phyloP scores from a whole-genome alignment of 2,797 vertebrate genomes.

The Mormyrus proboscirostris region DNA sequence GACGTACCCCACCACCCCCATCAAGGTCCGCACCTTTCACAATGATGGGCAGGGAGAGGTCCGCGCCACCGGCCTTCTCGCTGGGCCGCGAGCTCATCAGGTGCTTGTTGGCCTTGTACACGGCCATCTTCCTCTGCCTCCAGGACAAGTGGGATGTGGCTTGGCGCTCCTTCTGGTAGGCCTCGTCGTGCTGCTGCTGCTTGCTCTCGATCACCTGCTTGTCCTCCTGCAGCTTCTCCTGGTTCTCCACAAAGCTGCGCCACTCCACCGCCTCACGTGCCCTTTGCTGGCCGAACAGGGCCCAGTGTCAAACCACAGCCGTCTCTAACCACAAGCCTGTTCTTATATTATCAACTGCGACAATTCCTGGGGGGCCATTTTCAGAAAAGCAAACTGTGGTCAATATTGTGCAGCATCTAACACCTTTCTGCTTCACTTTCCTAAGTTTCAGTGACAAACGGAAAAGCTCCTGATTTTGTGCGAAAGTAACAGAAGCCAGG shows the following conservation, averaged over 20 bases:
- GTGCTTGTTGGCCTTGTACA: constrained; percentile 62
- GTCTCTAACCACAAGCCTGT: too few species aligned
- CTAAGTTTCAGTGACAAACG: background rate
- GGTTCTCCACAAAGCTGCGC: constrained; percentile 65
- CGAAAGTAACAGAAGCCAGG: background rate
- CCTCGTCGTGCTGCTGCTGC: constrained; percentile 67
- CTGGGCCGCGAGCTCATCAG: constrained; percentile 47
- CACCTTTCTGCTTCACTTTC: background rate
- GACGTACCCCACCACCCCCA: background rate
- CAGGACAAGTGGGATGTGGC: constrained; percentile 66
- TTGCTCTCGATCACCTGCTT: constrained; percentile 64
- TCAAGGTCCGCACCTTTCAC: constrained; percentile 71
- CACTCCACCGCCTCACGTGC: constrained; percentile 85
- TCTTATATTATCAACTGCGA: background rate
- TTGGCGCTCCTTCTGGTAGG: constrained; percentile 60
- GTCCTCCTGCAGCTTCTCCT: constrained; percentile 65
- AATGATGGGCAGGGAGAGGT: constrained; percentile 61
- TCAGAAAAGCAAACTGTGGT: background rate
- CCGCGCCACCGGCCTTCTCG: constrained; percentile 55
- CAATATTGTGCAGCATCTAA: background rate
- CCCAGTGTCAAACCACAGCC: background rate
- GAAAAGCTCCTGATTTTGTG: background rate
- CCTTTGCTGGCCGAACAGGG: constrained; percentile 57
- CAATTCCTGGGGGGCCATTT: background rate
- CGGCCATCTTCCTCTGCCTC: constrained; percentile 60